Conservation (phyloP, 2,888 invertebrate genomes). For the Pristionchus entomophagus region DNA sequence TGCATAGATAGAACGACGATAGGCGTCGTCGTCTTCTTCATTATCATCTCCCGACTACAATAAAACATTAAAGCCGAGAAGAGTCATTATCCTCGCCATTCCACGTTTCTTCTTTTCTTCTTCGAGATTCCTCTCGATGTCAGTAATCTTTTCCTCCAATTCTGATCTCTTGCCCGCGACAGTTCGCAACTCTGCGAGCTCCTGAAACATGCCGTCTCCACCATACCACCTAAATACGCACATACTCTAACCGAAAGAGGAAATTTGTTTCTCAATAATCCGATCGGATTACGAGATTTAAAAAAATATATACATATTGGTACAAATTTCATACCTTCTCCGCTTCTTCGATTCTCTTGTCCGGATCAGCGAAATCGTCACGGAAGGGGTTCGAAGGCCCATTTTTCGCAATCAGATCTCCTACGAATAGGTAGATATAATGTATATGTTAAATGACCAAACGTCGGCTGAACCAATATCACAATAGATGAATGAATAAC, state of each 20-base stretch:
- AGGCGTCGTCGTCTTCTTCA: not conserved
- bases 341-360: not conserved
- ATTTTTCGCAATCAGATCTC: not conserved
- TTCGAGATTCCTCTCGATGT: not conserved
- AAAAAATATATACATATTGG: too few species aligned
- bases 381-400: not conserved
- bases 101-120: not conserved
- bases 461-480: not conserved
- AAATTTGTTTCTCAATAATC: too few species aligned
- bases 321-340: not conserved
- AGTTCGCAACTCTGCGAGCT: not conserved
- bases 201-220: not conserved
- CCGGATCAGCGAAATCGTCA: not conserved
- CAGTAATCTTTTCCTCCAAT: not conserved
- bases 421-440: not conserved
- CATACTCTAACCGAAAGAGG: too few species aligned
- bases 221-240: too few species aligned
- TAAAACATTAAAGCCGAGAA: not conserved
- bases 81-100: not conserved
- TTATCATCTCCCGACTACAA: not conserved
- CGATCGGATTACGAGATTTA: too few species aligned
- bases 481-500: not conserved
- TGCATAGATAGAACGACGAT: too few species aligned
- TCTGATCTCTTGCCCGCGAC: not conserved
- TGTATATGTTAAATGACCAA: not conserved